Evolutionary conservation across 2,113 vertebrate species (phyloP).

Genomic region (Ammospiza caudacuta): DNA sequence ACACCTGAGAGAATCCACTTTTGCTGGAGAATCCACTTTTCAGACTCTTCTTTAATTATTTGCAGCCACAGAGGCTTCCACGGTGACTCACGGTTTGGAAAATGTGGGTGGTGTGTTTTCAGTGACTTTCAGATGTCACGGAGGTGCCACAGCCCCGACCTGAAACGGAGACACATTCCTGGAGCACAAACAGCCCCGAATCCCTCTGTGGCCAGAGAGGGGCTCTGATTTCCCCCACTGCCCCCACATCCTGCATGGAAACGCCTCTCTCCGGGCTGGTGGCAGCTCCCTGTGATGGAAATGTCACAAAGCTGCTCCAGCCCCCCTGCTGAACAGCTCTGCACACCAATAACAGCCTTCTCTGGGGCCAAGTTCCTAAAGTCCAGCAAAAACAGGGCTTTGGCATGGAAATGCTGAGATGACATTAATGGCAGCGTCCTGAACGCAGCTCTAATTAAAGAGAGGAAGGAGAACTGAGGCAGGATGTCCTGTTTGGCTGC

Average conservation of each 20-base stretch:
- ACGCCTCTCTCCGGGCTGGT: not conserved
- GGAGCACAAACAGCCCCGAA: not conserved
- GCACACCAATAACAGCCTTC: not conserved
- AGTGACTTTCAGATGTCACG: not conserved
- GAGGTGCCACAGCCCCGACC: not conserved
- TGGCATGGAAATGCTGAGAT: slow-evolving; percentile 63
- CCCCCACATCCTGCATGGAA: fast-evolving
- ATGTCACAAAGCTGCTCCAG: not conserved
- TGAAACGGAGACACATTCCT: not conserved
- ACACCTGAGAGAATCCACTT: no score
- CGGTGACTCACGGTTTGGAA: fast-evolving
- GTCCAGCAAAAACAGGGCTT: slow-evolving; percentile 20
- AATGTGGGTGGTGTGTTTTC: not conserved
- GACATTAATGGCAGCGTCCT: slow-evolving; percentile 56
- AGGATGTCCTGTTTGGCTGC: slow-evolving; percentile 83
- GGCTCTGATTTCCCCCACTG: fast-evolving
- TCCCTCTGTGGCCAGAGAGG: fast-evolving
- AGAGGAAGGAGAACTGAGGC: slow-evolving; percentile 72
- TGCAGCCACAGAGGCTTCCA: not conserved
- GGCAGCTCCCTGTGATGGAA: not conserved
- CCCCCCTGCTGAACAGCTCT: not conserved
- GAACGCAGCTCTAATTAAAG: slow-evolving; percentile 55
- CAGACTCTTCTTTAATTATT: not conserved
- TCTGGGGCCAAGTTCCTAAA: slow-evolving; percentile 34
- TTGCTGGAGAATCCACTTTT: not conserved